phyloP scores from a whole-genome alignment of 2,888 invertebrate genomes.

The Perizoma affinitatum region DNA sequence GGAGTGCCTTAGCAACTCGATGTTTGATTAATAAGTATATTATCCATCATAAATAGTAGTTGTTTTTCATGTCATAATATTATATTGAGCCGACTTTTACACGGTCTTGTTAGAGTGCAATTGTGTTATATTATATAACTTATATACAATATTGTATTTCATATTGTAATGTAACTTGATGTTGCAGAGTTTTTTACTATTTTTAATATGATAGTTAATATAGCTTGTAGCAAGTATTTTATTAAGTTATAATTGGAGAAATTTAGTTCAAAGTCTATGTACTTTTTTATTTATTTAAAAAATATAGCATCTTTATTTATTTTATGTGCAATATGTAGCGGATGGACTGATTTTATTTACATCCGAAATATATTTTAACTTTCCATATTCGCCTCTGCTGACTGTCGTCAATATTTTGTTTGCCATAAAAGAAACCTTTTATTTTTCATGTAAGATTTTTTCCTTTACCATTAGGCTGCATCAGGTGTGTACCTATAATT shows the following conservation, averaged over 20 bases:
- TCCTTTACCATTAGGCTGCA: slow-evolving; percentile 63
- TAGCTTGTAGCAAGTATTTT: slow-evolving; percentile 52
- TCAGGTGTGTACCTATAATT: slow-evolving; percentile 81
- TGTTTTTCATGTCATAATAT: slow-evolving; percentile 45
- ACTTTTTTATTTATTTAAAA: slow-evolving; percentile 46
- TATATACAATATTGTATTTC: slow-evolving; percentile 41
- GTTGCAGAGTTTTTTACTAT: slow-evolving; percentile 54
- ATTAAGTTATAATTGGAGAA: slow-evolving; percentile 43
- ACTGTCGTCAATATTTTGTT: slow-evolving; percentile 55
- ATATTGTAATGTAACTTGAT: slow-evolving; percentile 38
- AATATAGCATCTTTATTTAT: slow-evolving; percentile 56
- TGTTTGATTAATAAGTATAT: slow-evolving; percentile 59
- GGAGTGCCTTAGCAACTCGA: slow-evolving; percentile 84
- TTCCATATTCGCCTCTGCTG: slow-evolving; percentile 54
- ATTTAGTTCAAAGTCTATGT: slow-evolving; percentile 48
- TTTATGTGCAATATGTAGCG: slow-evolving; percentile 74
- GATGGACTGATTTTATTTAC: slow-evolving; percentile 75
- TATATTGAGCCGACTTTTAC: slow-evolving; percentile 43
- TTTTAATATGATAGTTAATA: slow-evolving; percentile 55
- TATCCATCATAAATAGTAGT: slow-evolving; percentile 42
- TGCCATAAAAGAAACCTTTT: slow-evolving; percentile 53
- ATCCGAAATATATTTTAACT: slow-evolving; percentile 59
- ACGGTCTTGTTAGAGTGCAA: slow-evolving; percentile 41
- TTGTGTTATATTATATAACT: slow-evolving; percentile 40
- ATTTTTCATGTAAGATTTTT: slow-evolving; percentile 52